Percentiles rank a stretch among this genome's conserved stretches.
Conservation (phyloP, 2,888 invertebrate species). For the Tenthredo scrophulariae region DNA sequence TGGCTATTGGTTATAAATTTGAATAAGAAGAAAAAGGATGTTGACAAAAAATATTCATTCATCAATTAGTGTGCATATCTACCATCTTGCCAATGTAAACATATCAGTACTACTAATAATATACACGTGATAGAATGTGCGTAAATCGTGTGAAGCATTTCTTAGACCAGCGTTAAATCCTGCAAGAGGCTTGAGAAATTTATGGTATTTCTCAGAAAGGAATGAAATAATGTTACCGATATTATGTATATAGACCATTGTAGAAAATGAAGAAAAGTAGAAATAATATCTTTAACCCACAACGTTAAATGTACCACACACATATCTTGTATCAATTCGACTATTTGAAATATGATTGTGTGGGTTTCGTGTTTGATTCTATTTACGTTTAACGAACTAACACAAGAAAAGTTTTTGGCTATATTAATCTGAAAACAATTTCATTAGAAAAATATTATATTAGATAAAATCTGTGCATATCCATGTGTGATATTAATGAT, state of each 20-base stretch:
- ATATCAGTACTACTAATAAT: constrained; percentile 63
- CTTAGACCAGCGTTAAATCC: neutral
- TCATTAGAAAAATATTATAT: neutral
- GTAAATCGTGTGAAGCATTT: constrained; percentile 57
- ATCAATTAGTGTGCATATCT: neutral
- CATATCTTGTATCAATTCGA: neutral
- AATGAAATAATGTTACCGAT: neutral
- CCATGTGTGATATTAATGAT: neutral
- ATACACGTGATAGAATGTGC: constrained; percentile 60
- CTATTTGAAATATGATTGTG: neutral
- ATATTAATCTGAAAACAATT: neutral
- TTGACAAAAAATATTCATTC: neutral
- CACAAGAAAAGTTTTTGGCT: neutral
- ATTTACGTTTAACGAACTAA: neutral
- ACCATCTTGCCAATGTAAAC: neutral
- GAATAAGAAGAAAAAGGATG: neutral
- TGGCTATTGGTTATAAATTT: constrained; percentile 38
- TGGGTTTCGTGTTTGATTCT: neutral
- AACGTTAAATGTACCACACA: neutral
- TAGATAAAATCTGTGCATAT: constrained; percentile 22
- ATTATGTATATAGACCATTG: too few species aligned
- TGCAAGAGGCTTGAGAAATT: neutral
- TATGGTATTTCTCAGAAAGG: neutral
- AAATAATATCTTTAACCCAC: neutral
- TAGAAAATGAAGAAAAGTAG: too few species aligned